A percentile compares a stretch with the other conserved stretches of the same genome.
phyloP scores from a whole-genome alignment of 1,140 invertebrate species.

The Ganaspis sp. region DNA sequence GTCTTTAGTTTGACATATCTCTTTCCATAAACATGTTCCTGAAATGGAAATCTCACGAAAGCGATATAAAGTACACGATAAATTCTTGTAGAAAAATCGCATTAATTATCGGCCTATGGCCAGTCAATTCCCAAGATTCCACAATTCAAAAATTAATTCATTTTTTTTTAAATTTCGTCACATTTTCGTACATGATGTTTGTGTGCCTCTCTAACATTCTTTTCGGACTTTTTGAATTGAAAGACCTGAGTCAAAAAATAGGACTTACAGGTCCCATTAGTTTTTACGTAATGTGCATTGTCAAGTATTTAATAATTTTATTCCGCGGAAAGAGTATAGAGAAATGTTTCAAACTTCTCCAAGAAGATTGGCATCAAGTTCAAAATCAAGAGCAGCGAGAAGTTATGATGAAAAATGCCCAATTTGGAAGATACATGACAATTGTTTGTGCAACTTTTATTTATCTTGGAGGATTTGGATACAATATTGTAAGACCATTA shows the following conservation, averaged over 20 bases:
- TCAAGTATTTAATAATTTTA: not conserved
- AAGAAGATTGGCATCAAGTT: constrained; percentile 40
- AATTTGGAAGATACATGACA: constrained; percentile 39
- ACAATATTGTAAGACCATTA: not conserved
- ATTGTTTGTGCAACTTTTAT: not conserved
- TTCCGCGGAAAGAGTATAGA: constrained; percentile 32
- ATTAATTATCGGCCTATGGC: not conserved
- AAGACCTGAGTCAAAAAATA: not conserved
- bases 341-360: constrained; percentile 43
- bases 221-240: not conserved
- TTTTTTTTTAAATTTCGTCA: not conserved
- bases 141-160: not conserved
- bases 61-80: not conserved
- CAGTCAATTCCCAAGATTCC: not conserved
- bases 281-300: not conserved
- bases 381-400: constrained; percentile 24
- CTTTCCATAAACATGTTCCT: not conserved
- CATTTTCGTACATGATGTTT: not conserved
- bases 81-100: not conserved
- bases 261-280: not conserved
- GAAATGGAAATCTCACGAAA: not conserved
- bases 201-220: not conserved
- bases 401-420: constrained; percentile 45
- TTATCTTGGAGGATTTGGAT: not conserved
- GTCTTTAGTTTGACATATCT: not conserved